Base-by-base conservation (phyloP, 1,140 invertebrate species). In the Eupristina koningsbergeri region DNA sequence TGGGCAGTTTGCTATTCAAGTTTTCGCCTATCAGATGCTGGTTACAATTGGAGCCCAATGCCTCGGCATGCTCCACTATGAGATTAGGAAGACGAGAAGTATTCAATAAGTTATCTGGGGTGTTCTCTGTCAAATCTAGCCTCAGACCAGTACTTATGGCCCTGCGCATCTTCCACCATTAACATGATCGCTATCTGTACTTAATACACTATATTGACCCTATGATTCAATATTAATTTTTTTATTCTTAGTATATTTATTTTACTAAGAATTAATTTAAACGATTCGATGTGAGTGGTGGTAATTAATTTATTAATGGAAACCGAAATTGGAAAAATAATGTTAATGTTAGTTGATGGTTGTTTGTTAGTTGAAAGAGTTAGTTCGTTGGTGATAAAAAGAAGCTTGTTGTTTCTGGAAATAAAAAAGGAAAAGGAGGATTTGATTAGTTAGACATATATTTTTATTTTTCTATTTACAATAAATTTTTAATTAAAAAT, bases 1-100 rank as follows among this genome's bases (percentile, higher is more conserved):
- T 93, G 61, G 92, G 92, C 88, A 93, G 86, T 88, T 92, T 93
- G 86, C 91, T 90, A 86, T 90, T 93, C 89, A 93, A 92, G 90
- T 91, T 91, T 86, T 93, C 92, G 79, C 91, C 90, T 63, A 80
- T 17, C 11, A n/a, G n/a, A 26, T 50, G 84, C 84, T 84, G 84
- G 81, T 84, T 85, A 47, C 31, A 36, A 53, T 79, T 73, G 17
- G 50, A 34, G 36, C 64, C 64, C 36, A 80, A 9, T n/a, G 67
- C 90, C 79, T 91, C 89, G 84, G 90, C 92, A 92, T 93, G 91
- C 87, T 93, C 91, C 73, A 93, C 88, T 80, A 93, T 88, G 79
- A 92, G 85, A 82, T 92, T 93, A 50, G 92, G 92, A 77, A 93
- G 87, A 85, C 90, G 86, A 15, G 89, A 89, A 3, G 73, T 61